Evolutionary conservation across 1,140 invertebrate species (phyloP), one percentile per base, ranked within the genome.

Genomic region (Gonioctena quinquepunctata): DNA sequence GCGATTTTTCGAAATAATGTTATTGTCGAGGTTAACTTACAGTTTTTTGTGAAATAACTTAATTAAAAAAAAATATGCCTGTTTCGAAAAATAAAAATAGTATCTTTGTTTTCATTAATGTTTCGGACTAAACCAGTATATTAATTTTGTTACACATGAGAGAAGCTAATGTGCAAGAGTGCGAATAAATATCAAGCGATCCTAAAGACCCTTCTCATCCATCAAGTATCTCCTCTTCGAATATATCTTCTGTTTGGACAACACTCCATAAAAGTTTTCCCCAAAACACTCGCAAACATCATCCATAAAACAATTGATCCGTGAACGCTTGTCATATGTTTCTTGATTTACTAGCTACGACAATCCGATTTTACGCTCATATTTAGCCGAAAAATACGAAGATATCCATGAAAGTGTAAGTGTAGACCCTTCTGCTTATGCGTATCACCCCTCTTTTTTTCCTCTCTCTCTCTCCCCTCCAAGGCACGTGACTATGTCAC

Each of bases 401-500:
- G 19, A 62, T 66, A 66, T 66, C 42, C 63, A 54, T 66, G 42
- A 66, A 66, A 49, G 50, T 22, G 63, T 54, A 27, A 66, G 49
- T 66, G 49, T n/a, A 18, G 16, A 42, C 52, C 63, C 63, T 49
- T 66, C 49, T 22, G 22, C 25, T 26, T 25, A 18, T 52, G 8
- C n/a, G 22, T 7, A 18, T 54, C 48, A 25, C 63, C n/a, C 63
- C 60, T 25, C 49, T 33, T 21, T 48, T 63, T 49, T 25, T 48
- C 21, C 19, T n/a, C 3, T 22, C 54, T 42, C 33, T 42, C 26
- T 60, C 3, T 62, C 48, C 50, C 63, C 7, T 54, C 27, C 62
- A 2, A 18, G 18, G 33, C 67, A 72, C 71, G 71, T 72, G 71
- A 62, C 68, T 67, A 68, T 61, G 71, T 72, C 71, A 69, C 57